Conservation (phyloP, 2,888 invertebrate species). For the Bombylius major region DNA sequence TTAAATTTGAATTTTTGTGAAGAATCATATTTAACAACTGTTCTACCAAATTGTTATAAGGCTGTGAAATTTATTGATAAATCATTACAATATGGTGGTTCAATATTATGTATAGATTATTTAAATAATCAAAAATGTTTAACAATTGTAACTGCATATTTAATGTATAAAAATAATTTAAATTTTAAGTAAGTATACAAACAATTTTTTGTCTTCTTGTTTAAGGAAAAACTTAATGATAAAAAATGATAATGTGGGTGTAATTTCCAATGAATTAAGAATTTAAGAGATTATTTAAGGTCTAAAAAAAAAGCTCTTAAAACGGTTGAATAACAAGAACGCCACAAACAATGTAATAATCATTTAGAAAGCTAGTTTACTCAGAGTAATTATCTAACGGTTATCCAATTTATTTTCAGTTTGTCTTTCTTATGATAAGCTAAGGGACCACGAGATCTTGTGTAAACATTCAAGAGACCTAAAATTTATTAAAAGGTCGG, state of each 20-base stretch:
- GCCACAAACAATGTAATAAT: too few relatives aligned
- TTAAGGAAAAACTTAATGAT: neutral
- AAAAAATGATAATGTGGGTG: too few relatives aligned
- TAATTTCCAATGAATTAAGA: neutral
- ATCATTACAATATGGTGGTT: slow-evolving; percentile 20
- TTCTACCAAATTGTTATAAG: slow-evolving; percentile 27
- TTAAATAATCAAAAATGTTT: slow-evolving; percentile 26
- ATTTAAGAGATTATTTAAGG: neutral
- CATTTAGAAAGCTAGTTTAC: too few relatives aligned
- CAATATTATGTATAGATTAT: slow-evolving; percentile 23
- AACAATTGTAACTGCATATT: slow-evolving; percentile 24
- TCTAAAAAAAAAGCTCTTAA: too few relatives aligned
- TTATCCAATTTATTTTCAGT: too few relatives aligned
- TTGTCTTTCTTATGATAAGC: too few relatives aligned
- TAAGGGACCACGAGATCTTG: too few relatives aligned
- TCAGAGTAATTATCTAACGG: too few relatives aligned
- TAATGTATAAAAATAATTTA: slow-evolving; percentile 27
- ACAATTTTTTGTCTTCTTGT: neutral
- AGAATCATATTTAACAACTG: slow-evolving; percentile 24
- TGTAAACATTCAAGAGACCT: too few relatives aligned
- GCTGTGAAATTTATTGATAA: slow-evolving; percentile 26
- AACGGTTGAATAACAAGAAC: too few relatives aligned
- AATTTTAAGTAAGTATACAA: slow-evolving; percentile 23
- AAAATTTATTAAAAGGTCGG: too few relatives aligned
- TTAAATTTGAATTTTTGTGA: slow-evolving; percentile 27